Evolutionary conservation across 2,888 invertebrate species (phyloP).

Genomic region (Busseola fusca): DNA sequence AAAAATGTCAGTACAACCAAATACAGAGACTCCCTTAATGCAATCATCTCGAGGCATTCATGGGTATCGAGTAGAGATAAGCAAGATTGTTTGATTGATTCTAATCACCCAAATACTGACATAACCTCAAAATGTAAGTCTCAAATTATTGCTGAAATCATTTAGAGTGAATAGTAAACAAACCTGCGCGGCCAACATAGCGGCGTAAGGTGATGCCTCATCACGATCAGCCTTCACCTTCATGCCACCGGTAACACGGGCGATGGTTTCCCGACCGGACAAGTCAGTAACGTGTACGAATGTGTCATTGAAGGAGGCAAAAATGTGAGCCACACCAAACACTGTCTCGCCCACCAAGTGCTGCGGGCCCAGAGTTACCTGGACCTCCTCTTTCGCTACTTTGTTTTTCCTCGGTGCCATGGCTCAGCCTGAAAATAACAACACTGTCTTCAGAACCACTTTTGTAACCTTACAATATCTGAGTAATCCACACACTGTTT

Average conservation of each 20-base stretch:
- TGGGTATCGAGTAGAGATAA: too few relatives aligned
- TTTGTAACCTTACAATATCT: slow-evolving; percentile 82
- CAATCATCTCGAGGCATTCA: too few relatives aligned
- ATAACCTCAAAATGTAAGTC: slow-evolving; percentile 70
- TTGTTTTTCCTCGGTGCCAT: slow-evolving; percentile 99
- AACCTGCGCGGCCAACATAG: slow-evolving; percentile 99
- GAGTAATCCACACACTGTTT: slow-evolving; percentile 73
- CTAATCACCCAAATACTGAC: slow-evolving; percentile 36
- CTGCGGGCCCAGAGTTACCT: slow-evolving; percentile 98
- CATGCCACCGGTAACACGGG: slow-evolving; percentile 99
- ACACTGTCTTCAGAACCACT: slow-evolving; percentile 79
- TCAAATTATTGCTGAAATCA: slow-evolving; percentile 2
- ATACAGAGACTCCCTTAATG: neutral
- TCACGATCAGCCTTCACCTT: slow-evolving; percentile 99
- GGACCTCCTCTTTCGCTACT: slow-evolving; percentile 98
- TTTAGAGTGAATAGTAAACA: slow-evolving; percentile 56
- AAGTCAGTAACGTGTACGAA: slow-evolving; percentile 99
- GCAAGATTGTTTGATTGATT: neutral
- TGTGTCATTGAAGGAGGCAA: slow-evolving; percentile 99
- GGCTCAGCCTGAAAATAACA: slow-evolving; percentile 85
- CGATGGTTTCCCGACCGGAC: slow-evolving; percentile 98
- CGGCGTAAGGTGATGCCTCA: slow-evolving; percentile 99
- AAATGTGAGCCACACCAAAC: slow-evolving; percentile 99
- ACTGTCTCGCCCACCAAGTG: slow-evolving; percentile 99
- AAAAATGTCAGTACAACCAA: neutral